These are phyloP conservation scores for Nipponia nippon DNA, from an alignment of 2,113 vertebrate species.

Conservation along the genomic window DNA sequence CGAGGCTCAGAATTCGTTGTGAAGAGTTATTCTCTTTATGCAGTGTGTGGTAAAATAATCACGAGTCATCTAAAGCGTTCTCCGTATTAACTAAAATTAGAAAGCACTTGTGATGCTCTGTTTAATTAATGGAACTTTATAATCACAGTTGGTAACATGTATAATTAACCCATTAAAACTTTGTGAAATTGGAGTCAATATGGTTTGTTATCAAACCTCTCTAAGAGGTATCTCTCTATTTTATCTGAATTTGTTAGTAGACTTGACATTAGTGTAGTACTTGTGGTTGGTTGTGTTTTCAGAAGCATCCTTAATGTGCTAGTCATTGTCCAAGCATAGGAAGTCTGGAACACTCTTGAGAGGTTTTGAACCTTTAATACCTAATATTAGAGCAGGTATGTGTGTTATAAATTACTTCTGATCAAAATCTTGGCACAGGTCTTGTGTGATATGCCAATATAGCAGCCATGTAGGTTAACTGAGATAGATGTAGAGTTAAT, in stretches of 20 bases:
- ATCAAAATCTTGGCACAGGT: not conserved
- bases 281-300: not conserved
- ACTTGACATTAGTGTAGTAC: not conserved
- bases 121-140: not conserved
- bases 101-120: not conserved
- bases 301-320: not conserved
- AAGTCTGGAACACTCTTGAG: not conserved
- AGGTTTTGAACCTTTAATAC: not conserved
- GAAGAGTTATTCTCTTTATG: not conserved
- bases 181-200: not conserved
- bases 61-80: not conserved
- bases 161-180: not conserved
- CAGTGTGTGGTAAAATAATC: not conserved
- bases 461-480: not conserved
- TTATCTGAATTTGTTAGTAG: not conserved
- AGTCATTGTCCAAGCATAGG: not conserved
- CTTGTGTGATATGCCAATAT: not conserved
- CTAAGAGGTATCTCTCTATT: not conserved
- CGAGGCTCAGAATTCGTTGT: not conserved
- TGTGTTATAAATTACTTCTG: not conserved
- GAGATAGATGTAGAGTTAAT: not conserved
- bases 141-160: not conserved
- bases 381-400: not conserved
- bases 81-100: not conserved
- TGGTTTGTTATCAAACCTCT: not conserved